Base-by-base conservation (phyloP, 2,888 invertebrate genomes). In the Seira musarum region DNA sequence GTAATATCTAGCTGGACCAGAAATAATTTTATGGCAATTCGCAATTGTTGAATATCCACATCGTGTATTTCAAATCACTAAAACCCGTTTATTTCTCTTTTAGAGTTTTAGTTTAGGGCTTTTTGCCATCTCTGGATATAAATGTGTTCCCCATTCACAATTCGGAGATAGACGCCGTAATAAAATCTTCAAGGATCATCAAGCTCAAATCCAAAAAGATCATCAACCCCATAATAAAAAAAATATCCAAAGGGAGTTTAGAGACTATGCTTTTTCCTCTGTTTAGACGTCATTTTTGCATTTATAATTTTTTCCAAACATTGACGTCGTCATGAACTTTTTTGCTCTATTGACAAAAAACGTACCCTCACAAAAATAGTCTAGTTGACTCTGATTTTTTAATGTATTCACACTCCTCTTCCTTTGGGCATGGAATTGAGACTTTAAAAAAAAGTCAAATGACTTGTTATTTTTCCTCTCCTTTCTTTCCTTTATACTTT, bases 151-250 rank as follows among this genome's bases (percentile, higher is more conserved):
- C n/a, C n/a, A n/a, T n/a, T n/a, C n/a, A n/a, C n/a, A n/a, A n/a
- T n/a, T n/a, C n/a, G n/a, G n/a, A n/a, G n/a, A 8, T 30, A 30
- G 30, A 30, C 68, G 69, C 63, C 61, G 68, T 46, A 60, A 66
- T 60, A 77, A 78, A 78, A 71, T 60, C 78, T 78, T 78, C 77
- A 81, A 78, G 81, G 81, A 81, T 81, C 81, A 81, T 77, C 81
- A 81, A 78, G 66, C 81, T 78, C 77, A 78, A 77, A 78, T 71
- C 71, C 71, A 78, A 13, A 6, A 3, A 53, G 53, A 53, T 53
- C 53, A 53, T 53, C 53, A 53, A 53, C 53, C 53, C 53, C 17
- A 3, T 17, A 53, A 53, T n/a, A 53, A 53, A 53, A 53, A 53
- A 15, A 17, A 53, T 30, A 5, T 30, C 8, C 2, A 30, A 30